A percentile compares a stretch with the other conserved stretches of the same genome.
Conservation (phyloP, 2,888 invertebrate genomes). For the Glaucopsyche alexis region DNA sequence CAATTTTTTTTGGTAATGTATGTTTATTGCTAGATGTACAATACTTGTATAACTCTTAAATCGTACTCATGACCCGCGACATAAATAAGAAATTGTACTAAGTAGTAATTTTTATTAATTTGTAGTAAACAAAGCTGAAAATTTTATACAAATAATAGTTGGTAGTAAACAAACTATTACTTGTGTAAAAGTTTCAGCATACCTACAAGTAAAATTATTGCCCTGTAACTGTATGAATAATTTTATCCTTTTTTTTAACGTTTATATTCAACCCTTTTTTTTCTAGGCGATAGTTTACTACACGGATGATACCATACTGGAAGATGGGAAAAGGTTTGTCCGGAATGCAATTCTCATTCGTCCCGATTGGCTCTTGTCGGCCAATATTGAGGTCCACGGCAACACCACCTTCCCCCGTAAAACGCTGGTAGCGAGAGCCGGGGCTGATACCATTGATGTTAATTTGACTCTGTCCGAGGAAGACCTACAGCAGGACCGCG, state of each 20-base stretch:
- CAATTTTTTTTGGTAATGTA: too few relatives aligned
- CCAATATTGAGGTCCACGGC: slow-evolving; percentile 50
- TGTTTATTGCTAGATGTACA: too few relatives aligned
- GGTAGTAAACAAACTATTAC: too few relatives aligned
- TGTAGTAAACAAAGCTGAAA: too few relatives aligned
- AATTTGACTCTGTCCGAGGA: slow-evolving; percentile 65
- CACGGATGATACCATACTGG: slow-evolving; percentile 57
- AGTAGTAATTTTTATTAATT: slow-evolving; percentile 22
- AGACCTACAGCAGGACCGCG: slow-evolving; percentile 69
- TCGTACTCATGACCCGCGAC: too few relatives aligned
- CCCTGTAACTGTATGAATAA: too few relatives aligned
- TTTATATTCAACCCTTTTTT: slow-evolving; percentile 37
- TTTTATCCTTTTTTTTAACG: too few relatives aligned
- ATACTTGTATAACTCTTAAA: neutral
- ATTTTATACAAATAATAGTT: too few relatives aligned
- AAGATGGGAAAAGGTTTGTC: slow-evolving; percentile 52
- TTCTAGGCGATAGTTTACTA: slow-evolving; percentile 68
- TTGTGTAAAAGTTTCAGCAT: too few relatives aligned
- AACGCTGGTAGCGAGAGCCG: slow-evolving; percentile 65
- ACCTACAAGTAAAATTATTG: too few relatives aligned
- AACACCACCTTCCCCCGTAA: slow-evolving; percentile 56
- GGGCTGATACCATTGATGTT: slow-evolving; percentile 56
- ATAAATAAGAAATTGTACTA: neutral
- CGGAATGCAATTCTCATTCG: slow-evolving; percentile 60
- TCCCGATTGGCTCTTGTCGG: slow-evolving; percentile 60